Evolutionary conservation across 2,113 vertebrate species (phyloP).

Genomic region (Fulmarus glacialis): DNA sequence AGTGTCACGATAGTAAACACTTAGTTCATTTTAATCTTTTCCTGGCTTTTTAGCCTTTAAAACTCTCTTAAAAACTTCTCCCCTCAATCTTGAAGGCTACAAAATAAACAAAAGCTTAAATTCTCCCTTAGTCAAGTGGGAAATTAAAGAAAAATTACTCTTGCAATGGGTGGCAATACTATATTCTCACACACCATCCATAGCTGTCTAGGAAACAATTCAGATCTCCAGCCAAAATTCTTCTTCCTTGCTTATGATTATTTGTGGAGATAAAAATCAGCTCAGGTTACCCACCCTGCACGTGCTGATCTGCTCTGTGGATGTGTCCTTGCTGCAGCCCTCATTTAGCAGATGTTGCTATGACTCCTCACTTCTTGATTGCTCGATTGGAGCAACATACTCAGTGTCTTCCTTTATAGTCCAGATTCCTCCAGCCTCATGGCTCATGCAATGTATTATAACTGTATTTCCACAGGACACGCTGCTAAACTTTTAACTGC

Average conservation of each 20-base stretch:
- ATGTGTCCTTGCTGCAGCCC: not conserved
- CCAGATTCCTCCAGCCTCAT: not conserved
- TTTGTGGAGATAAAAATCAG: not conserved
- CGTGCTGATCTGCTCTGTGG: not conserved
- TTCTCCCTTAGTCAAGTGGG: not conserved
- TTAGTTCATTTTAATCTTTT: not conserved
- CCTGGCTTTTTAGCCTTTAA: not conserved
- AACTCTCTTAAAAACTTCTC: not conserved
- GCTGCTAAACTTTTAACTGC: not conserved
- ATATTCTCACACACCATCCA: not conserved
- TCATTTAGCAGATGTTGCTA: not conserved
- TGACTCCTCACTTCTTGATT: not conserved
- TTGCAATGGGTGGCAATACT: not conserved
- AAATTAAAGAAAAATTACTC: not conserved
- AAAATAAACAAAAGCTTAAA: not conserved
- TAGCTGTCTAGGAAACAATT: not conserved
- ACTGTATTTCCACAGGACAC: not conserved
- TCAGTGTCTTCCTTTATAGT: not conserved
- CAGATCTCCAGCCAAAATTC: not conserved
- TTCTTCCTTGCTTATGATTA: not conserved
- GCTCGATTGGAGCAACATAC: not conserved
- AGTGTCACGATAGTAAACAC: not conserved
- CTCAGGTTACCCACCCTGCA: not conserved
- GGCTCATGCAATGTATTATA: not conserved
- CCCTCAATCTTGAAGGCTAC: not conserved